Percentiles rank a stretch among this genome's conserved stretches.
Evolutionary conservation across 2,113 vertebrate genomes (phyloP).

Genomic region (Grantiella picta): DNA sequence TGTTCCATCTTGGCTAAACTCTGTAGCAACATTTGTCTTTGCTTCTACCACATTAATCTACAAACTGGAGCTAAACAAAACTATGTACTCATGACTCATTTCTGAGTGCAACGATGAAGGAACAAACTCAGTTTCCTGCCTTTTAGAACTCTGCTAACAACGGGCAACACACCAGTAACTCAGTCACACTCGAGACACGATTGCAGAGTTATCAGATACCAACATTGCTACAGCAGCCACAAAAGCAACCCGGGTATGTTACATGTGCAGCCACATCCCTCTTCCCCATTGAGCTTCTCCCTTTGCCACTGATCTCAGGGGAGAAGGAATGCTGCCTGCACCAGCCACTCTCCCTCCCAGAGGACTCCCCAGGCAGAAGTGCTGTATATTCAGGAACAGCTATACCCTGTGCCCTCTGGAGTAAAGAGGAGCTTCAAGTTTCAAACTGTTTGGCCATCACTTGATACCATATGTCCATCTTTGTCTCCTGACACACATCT

Average conservation of each 20-base stretch:
- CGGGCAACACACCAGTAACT: not conserved
- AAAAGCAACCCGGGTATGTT: not conserved
- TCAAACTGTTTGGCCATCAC: not conserved
- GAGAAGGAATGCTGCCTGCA: not conserved
- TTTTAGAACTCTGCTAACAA: not conserved
- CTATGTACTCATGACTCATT: not conserved
- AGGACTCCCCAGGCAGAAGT: not conserved
- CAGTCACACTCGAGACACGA: fast-evolving
- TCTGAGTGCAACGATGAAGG: not conserved
- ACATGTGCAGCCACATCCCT: not conserved
- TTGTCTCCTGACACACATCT: not conserved
- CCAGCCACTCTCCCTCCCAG: not conserved
- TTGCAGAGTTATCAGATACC: not conserved
- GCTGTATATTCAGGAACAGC: not conserved
- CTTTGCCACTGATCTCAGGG: not conserved
- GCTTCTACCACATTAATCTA: not conserved
- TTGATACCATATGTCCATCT: not conserved
- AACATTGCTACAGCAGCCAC: not conserved
- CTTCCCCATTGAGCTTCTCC: fast-evolving
- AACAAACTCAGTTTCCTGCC: not conserved
- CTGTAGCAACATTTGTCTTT: not conserved
- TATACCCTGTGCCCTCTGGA: not conserved
- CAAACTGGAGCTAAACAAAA: not conserved
- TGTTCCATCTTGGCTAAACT: not conserved
- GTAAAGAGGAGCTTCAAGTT: not conserved